Conservation (phyloP, 2,888 invertebrate species). For the Aphodius granarius region DNA sequence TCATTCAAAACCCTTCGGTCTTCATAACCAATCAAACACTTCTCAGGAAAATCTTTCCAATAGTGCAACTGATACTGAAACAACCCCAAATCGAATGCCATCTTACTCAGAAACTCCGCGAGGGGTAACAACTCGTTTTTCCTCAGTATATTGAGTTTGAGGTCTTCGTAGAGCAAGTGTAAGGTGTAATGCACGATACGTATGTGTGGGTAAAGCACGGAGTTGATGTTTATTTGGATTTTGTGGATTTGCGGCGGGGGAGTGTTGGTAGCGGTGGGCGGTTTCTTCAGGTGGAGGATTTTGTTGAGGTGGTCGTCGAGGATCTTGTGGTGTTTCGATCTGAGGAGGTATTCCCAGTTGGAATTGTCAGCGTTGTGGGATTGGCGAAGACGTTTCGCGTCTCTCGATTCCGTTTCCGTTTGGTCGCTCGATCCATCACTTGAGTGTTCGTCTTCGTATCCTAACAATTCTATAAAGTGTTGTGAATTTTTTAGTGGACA, state of each 20-base stretch:
- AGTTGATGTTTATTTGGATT: conserved; percentile 62
- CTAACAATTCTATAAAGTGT: conserved; percentile 61
- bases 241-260: conserved; percentile 23
- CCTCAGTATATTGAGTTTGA: conserved; percentile 77
- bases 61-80: conserved; percentile 77
- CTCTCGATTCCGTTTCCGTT: conserved; percentile 55
- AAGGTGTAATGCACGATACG: conserved; percentile 77
- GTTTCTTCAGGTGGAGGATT: conserved; percentile 7
- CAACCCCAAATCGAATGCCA: conserved; percentile 76
- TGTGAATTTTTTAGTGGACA: conserved; percentile 3
- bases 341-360: conserved; percentile 73
- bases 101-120: conserved; percentile 71
- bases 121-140: conserved; percentile 69
- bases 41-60: conserved; percentile 79
- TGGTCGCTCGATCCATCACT: conserved; percentile 39
- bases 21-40: conserved; percentile 51
- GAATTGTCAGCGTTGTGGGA: conserved; percentile 77
- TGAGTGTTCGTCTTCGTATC: conserved; percentile 62
- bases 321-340: conserved; percentile 61
- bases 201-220: conserved; percentile 72
- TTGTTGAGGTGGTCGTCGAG: conserved; percentile 48
- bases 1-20: conserved; percentile 58
- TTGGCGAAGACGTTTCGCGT: conserved; percentile 76
- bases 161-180: conserved; percentile 89
- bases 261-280: neutral